Conservation (phyloP, 2,888 invertebrate genomes). For the Dasypolia templi region DNA sequence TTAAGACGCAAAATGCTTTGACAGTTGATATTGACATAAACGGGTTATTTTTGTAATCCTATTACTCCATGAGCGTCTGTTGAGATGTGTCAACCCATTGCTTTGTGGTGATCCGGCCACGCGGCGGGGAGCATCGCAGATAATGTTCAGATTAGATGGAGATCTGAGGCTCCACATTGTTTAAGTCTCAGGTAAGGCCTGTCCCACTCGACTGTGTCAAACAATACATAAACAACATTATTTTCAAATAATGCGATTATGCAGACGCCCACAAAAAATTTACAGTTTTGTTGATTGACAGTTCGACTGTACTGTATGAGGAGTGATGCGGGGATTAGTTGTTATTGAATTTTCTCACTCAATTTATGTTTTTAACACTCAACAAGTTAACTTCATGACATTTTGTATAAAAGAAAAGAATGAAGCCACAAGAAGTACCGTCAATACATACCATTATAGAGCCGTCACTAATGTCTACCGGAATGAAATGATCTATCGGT, state of each 20-base stretch:
- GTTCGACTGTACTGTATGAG: constrained; percentile 64
- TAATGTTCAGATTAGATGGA: constrained; percentile 89
- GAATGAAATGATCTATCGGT: constrained; percentile 26
- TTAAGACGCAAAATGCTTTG: constrained; percentile 76
- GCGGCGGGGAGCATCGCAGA: constrained; percentile 84
- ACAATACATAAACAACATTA: constrained; percentile 89
- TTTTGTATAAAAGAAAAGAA: constrained; percentile 8
- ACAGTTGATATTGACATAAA: constrained; percentile 73
- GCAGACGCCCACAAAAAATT: constrained; percentile 74
- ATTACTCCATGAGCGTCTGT: constrained; percentile 84
- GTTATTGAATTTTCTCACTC: constrained; percentile 43
- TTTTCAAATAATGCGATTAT: constrained; percentile 86
- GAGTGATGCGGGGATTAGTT: constrained; percentile 66
- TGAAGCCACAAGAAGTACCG: not conserved
- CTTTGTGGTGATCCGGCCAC: constrained; percentile 87
- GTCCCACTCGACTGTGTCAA: constrained; percentile 79
- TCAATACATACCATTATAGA: constrained; percentile 9
- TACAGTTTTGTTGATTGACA: constrained; percentile 78
- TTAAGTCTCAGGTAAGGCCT: constrained; percentile 82
- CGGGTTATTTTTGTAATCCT: constrained; percentile 85
- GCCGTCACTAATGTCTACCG: constrained; percentile 7
- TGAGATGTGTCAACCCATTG: constrained; percentile 90
- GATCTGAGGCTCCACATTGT: constrained; percentile 88
- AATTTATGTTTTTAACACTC: constrained; percentile 32
- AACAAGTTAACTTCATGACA: constrained; percentile 5